These are phyloP conservation scores for Apamea sordens DNA, from an alignment of 2,888 invertebrate genomes.

Conservation along the genomic window DNA sequence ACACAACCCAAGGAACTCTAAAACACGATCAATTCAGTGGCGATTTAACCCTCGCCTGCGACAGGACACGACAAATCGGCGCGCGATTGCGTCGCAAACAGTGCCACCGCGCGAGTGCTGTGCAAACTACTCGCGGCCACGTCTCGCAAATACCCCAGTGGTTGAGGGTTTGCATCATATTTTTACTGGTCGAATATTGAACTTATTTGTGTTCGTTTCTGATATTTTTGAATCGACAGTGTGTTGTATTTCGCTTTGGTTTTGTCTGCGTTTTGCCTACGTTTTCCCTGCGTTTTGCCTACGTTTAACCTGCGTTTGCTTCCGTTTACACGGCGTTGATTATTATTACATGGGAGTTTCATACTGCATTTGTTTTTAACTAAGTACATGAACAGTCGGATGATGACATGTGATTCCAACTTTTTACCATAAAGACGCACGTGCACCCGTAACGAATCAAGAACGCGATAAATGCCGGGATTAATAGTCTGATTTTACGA, in stretches of 20 bases:
- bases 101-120: slow-evolving; percentile 60
- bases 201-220: slow-evolving; percentile 19
- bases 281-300: background rate
- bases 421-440: background rate
- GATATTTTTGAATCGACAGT: background rate
- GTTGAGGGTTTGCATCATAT: slow-evolving; percentile 47
- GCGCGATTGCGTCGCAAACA: slow-evolving; percentile 67
- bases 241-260: background rate
- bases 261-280: background rate
- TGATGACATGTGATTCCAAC: background rate
- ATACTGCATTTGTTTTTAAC: background rate
- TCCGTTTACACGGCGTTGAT: too few species aligned
- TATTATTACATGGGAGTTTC: background rate
- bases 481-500: too few species aligned
- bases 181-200: slow-evolving; percentile 32
- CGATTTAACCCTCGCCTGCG: slow-evolving; percentile 56
- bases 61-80: slow-evolving; percentile 57
- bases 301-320: too few species aligned
- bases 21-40: slow-evolving; percentile 54
- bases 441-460: too few species aligned
- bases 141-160: slow-evolving; percentile 52
- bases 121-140: slow-evolving; percentile 58
- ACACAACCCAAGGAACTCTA: background rate
- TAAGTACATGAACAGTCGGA: background rate
- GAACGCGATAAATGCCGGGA: too few species aligned